A percentile compares a stretch with the other conserved stretches of the same genome.
These are phyloP conservation scores for Macrosoma leucophasiata DNA, from an alignment of 2,888 invertebrate species.

Conservation along the genomic window DNA sequence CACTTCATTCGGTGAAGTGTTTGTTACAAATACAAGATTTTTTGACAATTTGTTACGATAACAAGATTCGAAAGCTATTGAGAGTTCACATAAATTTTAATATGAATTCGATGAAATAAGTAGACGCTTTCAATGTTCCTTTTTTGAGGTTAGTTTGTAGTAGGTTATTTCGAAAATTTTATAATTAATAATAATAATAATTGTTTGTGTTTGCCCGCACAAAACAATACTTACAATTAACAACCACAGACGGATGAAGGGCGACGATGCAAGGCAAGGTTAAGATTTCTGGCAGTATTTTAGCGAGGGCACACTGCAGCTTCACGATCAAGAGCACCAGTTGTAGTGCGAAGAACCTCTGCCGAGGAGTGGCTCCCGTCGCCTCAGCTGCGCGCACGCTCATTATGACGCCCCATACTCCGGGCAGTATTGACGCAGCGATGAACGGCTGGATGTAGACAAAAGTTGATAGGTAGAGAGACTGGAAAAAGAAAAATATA, in stretches of 20 bases:
- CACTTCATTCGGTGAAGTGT: too few species aligned
- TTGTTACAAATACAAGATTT: too few species aligned
- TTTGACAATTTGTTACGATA: too few species aligned
- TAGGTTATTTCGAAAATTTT: too few species aligned
- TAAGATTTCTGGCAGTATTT: conserved; percentile 70
- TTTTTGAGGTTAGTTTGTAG: too few species aligned
- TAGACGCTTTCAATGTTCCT: too few species aligned
- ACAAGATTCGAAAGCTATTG: too few species aligned
- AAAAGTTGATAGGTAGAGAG: conserved; percentile 73
- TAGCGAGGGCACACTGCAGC: conserved; percentile 78
- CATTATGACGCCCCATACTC: conserved; percentile 82
- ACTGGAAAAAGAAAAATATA: conserved; percentile 49
- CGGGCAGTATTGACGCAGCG: conserved; percentile 78
- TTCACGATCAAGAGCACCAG: conserved; percentile 80
- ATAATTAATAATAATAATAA: too few species aligned
- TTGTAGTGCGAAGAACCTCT: conserved; percentile 77
- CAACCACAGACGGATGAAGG: conserved; percentile 79
- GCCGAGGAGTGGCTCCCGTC: conserved; percentile 61
- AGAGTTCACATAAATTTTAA: too few species aligned
- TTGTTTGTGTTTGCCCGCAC: too few species aligned
- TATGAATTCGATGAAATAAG: too few species aligned
- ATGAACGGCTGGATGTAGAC: conserved; percentile 80
- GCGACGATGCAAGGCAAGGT: conserved; percentile 78
- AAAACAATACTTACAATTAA: conserved; percentile 79
- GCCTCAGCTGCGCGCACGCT: conserved; percentile 60